Base-by-base conservation (phyloP, 2,113 vertebrate genomes). In the Aythya baeri region DNA sequence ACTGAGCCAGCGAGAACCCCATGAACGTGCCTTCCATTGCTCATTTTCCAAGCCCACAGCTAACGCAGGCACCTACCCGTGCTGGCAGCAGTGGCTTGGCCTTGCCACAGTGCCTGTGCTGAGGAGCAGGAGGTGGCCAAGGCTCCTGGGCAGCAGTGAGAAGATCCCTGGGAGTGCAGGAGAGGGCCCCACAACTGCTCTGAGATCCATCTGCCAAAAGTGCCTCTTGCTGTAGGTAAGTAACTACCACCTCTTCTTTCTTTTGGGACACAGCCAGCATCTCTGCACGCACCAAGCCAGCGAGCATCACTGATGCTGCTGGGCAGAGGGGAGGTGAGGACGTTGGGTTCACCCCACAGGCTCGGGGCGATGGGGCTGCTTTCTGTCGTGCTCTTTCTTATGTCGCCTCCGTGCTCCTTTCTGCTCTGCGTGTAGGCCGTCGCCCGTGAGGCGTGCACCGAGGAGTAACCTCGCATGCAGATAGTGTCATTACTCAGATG, bases 261-360 rank as follows among this genome's bases (percentile, higher is more conserved):
- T 14, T 3, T 3, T 41, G 73, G 36, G 52, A 7, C 13, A 25
- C 67, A 67, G 67, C 75, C 38, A 1, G 3, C 3, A 2, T 4
- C 4, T n/a, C 72, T 12, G n/a, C 9, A 5, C 21, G 16, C 7
- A 0, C n/a, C 20, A 7, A 67, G 49, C 68, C 77, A 4, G 7
- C 4, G 23, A 55, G 59, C 83, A 20, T 57, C 75, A 0, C 65
- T 10, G 2, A 4, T 0, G 3, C 1, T 13, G 58, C 77, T 12
- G 73, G 79, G 54, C 43, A 21, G 77, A 17, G 23, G 76, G 54
- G 73, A 54, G 66, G 62, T 65, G 41, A 76, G 52, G 13, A 11
- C 13, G 1, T 1, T 66, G 17, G 71, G 4, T 17, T 2, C 5
- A 5, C 1, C 2, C 57, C 20, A 12, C 43, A 8, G 43, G 18